Percentiles rank a stretch among this genome's conserved stretches.
Conservation (phyloP, 2,113 vertebrate genomes). For the Oreocharis arfaki region DNA sequence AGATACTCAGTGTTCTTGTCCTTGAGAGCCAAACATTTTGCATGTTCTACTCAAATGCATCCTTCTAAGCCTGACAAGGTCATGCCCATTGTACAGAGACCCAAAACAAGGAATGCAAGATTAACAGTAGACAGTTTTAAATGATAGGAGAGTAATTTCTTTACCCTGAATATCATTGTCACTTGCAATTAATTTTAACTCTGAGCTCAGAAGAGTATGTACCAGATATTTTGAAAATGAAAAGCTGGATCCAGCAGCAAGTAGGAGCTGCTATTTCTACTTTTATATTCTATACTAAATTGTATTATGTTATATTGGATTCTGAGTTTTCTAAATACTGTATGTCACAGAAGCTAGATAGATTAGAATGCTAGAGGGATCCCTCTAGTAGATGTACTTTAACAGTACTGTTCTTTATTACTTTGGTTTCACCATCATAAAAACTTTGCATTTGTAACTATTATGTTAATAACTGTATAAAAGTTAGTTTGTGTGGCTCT, state of each 20-base stretch:
- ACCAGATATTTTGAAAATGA: not conserved
- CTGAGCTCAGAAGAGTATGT: not conserved
- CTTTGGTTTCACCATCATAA: not conserved
- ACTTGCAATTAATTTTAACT: slow-evolving; percentile 37
- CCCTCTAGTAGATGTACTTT: not conserved
- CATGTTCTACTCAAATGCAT: not conserved
- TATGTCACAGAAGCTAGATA: not conserved
- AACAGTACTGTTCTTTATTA: not conserved
- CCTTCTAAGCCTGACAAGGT: slow-evolving; percentile 5
- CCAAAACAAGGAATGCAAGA: not conserved
- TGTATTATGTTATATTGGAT: not conserved
- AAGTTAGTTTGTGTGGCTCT: not conserved
- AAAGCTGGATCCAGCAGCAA: not conserved
- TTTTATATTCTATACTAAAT: not conserved
- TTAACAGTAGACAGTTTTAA: slow-evolving; percentile 18
- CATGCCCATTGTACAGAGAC: not conserved
- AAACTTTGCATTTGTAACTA: not conserved
- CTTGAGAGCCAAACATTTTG: not conserved
- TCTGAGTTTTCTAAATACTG: not conserved
- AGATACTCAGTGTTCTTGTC: not conserved
- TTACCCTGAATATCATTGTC: not conserved
- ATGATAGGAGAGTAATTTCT: slow-evolving; percentile 13
- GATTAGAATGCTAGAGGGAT: not conserved
- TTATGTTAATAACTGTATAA: not conserved
- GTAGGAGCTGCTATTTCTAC: not conserved